Conservation (phyloP, 2,797 vertebrate species). For the Oreortyx pictus region DNA sequence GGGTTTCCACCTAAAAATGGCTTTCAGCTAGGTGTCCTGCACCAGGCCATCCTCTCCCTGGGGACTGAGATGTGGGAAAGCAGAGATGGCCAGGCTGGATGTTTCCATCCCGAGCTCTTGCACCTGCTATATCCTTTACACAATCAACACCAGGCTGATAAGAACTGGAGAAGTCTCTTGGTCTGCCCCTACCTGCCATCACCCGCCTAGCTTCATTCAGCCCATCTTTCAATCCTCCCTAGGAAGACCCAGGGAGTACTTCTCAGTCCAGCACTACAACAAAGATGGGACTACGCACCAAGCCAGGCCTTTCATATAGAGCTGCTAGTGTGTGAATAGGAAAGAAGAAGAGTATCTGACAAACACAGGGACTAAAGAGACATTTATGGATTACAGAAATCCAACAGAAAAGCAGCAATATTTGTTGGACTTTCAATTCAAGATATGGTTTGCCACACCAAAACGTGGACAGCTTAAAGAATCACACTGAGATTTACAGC, state of each 20-base stretch:
- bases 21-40: not conserved
- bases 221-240: not conserved
- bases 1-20: not conserved
- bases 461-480: slow-evolving; percentile 3
- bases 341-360: not conserved
- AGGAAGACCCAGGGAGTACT: not conserved
- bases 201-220: not conserved
- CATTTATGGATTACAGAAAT: not conserved
- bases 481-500: not conserved
- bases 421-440: not conserved
- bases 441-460: not conserved
- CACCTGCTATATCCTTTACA: not conserved
- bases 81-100: not conserved
- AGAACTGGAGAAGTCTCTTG: not conserved
- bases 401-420: not conserved
- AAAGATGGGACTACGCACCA: not conserved
- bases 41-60: not conserved
- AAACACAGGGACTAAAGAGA: slow-evolving; percentile 3
- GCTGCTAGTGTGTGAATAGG: not conserved
- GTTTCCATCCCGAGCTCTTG: not conserved
- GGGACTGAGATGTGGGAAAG: not conserved
- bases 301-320: not conserved
- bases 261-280: not conserved
- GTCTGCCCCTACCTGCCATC: not conserved
- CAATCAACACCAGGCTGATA: not conserved